Evolutionary conservation across 1,140 invertebrate genomes (phyloP).

Genomic region (Drosophila sechellia): DNA sequence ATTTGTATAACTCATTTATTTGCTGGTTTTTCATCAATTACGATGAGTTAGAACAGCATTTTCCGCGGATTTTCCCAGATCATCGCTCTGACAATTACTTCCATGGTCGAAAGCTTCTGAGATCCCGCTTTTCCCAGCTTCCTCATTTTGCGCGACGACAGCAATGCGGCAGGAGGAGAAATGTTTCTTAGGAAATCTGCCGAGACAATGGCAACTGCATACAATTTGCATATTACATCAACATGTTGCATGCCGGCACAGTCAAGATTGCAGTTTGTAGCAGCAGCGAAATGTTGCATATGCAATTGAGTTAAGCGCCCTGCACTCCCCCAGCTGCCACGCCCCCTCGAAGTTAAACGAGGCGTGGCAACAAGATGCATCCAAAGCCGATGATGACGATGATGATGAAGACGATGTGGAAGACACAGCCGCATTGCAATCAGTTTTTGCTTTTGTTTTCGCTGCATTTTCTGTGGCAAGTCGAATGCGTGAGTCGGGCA

Average conservation of each 20-base stretch:
- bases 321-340: neutral
- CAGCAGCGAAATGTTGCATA: conserved; percentile 67
- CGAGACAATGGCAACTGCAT: conserved; percentile 64
- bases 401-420: conserved; percentile 20
- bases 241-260: conserved; percentile 70
- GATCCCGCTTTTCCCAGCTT: conserved; percentile 33
- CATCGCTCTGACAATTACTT: conserved; percentile 15
- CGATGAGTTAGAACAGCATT: conserved; percentile 10
- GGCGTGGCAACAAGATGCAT: conserved; percentile 49
- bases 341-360: conserved; percentile 52
- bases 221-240: conserved; percentile 77
- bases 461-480: conserved; percentile 22
- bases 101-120: conserved; percentile 16
- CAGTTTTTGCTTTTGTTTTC: conserved; percentile 31
- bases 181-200: conserved; percentile 61
- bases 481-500: conserved; percentile 46
- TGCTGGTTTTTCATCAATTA: conserved; percentile 13
- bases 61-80: conserved; percentile 24
- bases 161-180: conserved; percentile 27
- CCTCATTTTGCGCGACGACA: conserved; percentile 34
- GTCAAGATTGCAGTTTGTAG: conserved; percentile 54
- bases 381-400: conserved; percentile 3
- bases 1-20: conserved; percentile 22
- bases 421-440: conserved; percentile 49
- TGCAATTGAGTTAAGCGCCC: conserved; percentile 68